phyloP scores from a whole-genome alignment of 2,113 vertebrate species.

The Mus spicilegus region DNA sequence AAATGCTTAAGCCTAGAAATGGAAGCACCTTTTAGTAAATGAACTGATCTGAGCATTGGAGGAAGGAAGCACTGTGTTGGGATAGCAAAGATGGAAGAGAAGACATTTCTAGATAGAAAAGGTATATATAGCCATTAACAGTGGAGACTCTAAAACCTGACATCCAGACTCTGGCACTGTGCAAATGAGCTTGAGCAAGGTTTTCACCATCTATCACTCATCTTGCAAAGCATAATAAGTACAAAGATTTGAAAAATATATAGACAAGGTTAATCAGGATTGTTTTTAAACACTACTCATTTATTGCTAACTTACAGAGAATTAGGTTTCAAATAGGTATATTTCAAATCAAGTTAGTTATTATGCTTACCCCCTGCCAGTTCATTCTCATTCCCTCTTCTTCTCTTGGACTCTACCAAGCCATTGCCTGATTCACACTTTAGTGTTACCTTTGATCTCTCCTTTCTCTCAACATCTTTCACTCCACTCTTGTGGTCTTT shows the following conservation, averaged over 20 bases:
- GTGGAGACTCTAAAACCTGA: neutral
- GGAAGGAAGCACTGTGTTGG: neutral
- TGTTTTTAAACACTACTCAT: neutral
- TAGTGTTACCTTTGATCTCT: too few species aligned
- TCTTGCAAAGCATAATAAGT: neutral
- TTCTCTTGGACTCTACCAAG: neutral
- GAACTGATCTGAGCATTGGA: neutral
- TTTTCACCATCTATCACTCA: neutral
- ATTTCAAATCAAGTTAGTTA: neutral
- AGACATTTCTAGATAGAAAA: neutral
- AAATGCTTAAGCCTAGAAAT: neutral
- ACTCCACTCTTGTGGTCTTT: too few species aligned
- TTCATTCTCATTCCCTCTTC: accelerated
- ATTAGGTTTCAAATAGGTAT: neutral
- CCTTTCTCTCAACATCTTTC: neutral
- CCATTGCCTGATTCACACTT: neutral
- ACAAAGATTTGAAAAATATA: neutral
- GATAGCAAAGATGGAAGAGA: neutral
- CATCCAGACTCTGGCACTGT: neutral
- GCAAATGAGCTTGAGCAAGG: neutral
- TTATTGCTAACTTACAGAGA: neutral
- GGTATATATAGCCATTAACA: neutral
- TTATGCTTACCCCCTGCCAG: neutral
- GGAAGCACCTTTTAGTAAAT: neutral
- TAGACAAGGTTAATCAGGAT: neutral